Conservation (phyloP, 2,113 vertebrate genomes). For the Bambusicola thoracicus region DNA sequence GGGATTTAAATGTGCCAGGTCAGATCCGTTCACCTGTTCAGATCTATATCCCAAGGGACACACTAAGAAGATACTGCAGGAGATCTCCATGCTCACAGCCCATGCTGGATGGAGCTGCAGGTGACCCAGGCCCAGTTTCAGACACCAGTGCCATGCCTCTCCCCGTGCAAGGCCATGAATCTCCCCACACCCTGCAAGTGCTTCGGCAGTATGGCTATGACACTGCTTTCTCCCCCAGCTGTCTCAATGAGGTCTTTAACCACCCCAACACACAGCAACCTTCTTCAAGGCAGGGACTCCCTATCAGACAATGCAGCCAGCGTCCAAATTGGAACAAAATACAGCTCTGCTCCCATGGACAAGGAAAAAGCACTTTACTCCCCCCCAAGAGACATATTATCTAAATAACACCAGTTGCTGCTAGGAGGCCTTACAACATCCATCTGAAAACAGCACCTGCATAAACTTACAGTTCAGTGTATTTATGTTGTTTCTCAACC, state of each 20-base stretch:
- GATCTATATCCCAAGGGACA: no score
- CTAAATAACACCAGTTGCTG: background rate
- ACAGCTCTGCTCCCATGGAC: background rate
- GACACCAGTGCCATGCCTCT: background rate
- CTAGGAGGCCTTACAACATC: background rate
- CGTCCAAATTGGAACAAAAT: background rate
- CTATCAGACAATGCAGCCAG: background rate
- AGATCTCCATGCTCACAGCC: background rate
- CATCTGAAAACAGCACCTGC: background rate
- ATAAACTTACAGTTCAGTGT: background rate
- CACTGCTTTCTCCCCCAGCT: background rate
- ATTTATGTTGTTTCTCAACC: background rate
- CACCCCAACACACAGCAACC: background rate
- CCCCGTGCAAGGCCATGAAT: no score
- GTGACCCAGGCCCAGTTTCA: background rate
- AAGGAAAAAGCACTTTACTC: constrained; percentile 14
- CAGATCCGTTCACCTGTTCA: background rate
- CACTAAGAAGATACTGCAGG: background rate
- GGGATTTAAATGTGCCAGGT: background rate
- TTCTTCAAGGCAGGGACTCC: background rate
- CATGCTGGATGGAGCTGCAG: fast-evolving
- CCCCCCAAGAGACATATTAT: background rate
- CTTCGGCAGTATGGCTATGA: background rate
- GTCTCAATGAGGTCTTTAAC: background rate
- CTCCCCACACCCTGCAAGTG: background rate